Evolutionary conservation across 2,888 invertebrate genomes (phyloP).

Genomic region (Rhogogaster chlorosoma): DNA sequence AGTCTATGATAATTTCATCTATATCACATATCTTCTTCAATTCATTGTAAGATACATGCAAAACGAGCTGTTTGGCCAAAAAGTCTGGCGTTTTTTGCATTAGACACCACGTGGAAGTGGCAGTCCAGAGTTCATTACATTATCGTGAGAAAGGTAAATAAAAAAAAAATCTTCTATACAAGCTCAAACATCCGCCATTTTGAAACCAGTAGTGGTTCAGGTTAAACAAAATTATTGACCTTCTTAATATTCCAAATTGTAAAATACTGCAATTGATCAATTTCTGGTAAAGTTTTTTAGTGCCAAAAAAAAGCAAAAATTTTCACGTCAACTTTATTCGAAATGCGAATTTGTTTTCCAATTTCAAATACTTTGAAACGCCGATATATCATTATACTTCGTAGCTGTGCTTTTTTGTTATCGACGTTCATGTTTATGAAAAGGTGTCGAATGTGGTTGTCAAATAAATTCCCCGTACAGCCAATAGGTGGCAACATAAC

Average conservation of each 20-base stretch:
- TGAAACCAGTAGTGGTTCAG: background rate
- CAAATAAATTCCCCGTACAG: background rate
- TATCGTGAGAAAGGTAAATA: too few species aligned
- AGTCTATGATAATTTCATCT: background rate
- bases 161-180: too few species aligned
- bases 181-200: background rate
- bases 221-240: background rate
- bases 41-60: too few species aligned
- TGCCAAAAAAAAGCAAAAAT: background rate
- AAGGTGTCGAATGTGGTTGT: background rate
- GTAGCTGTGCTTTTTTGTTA: slow-evolving; percentile 1
- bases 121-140: too few species aligned
- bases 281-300: background rate
- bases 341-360: background rate
- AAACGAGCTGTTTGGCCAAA: too few species aligned
- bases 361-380: background rate
- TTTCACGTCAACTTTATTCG: background rate
- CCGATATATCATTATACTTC: background rate
- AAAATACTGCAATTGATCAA: background rate
- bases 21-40: too few species aligned
- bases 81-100: too few species aligned
- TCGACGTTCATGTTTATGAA: background rate
- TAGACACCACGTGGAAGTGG: too few species aligned
- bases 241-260: background rate
- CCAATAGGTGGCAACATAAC: slow-evolving; percentile 37